Percentiles rank a stretch among this genome's conserved stretches.
Evolutionary conservation across 2,113 vertebrate genomes (phyloP).

Genomic region (Epinephelus cyanopodus): DNA sequence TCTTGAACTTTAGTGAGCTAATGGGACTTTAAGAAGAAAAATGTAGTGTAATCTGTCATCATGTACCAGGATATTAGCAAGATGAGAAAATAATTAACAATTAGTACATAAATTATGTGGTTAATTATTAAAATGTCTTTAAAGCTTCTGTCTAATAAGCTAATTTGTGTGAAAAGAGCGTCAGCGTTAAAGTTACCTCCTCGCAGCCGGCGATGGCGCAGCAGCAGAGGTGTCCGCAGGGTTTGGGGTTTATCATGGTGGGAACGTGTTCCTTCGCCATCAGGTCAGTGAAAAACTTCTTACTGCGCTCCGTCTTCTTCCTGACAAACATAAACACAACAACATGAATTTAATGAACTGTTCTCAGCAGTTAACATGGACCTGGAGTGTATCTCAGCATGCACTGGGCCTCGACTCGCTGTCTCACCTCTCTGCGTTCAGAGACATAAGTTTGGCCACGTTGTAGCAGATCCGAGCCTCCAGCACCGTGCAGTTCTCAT

Average conservation of each 20-base stretch:
- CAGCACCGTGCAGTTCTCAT: constrained; percentile 90
- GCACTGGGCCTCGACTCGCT: neutral
- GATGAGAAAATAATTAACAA: no score
- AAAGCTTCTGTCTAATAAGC: no score
- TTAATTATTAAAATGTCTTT: no score
- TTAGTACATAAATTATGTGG: neutral
- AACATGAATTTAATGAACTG: no score
- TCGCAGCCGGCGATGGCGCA: constrained; percentile 95
- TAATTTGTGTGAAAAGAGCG: no score
- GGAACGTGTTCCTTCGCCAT: constrained; percentile 91
- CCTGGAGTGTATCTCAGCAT: constrained; percentile 22
- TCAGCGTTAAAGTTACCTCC: constrained; percentile 83
- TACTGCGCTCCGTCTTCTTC: constrained; percentile 96
- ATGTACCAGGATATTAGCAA: no score
- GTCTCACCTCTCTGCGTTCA: constrained; percentile 91
- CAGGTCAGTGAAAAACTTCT: constrained; percentile 95
- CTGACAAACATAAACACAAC: constrained; percentile 75
- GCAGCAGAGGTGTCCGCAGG: constrained; percentile 98
- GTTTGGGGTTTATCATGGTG: constrained; percentile 97
- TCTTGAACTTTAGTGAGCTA: no score
- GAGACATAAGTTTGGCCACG: constrained; percentile 94
- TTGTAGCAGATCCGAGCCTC: constrained; percentile 96
- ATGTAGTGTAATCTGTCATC: no score
- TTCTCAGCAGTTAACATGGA: no score
- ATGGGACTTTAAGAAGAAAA: no score